Evolutionary conservation across 2,888 invertebrate genomes (phyloP), one percentile per base, ranked within the genome.

Genomic region (Ormyrus nitidulus): DNA sequence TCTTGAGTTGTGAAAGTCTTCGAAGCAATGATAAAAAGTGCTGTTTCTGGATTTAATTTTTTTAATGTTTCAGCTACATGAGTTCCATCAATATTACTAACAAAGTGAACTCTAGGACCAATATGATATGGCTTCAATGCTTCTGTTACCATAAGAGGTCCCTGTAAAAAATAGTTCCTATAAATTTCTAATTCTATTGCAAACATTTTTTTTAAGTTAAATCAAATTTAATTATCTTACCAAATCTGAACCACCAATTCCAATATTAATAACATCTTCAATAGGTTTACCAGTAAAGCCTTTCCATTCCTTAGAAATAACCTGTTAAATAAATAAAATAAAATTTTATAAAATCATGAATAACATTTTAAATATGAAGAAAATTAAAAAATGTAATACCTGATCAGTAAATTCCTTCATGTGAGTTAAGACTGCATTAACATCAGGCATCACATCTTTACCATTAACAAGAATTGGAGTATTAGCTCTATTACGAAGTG

Each of bases 1-100:
- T 99, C 99, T 91, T 97, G 99, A 0, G 99, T 99, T 66, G 99
- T 99, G 91, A 98, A 99, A 1, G 99, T 99, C 93, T 99, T 99
- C 3, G 99, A 99, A 0, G 99, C 99, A 88, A 99, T 97, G 90
- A 99, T 98, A 92, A 99, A 99, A 61, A 99, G 92, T 1, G 97
- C 96, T 0, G 98, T 98, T 91, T 99, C 99, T 0, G 98, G 95
- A 91, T 96, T 93, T 49, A 99, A 92, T 84, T 95, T 95, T 89
- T 97, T 97, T 81, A 99, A 92, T 5, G 97, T 96, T 91, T 99
- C 98, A 0, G 97, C 98, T 86, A 99, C 91, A 90, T 99, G 99
- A 5, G 99, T 99, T 66, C 99, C 99, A 92, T 99, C 99, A 87
- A 99, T 98, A 91, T 99, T 99, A 2, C 99, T 99, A 0, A 99